A percentile compares a stretch with the other conserved stretches of the same genome.
Conservation (phyloP, 2,888 invertebrate genomes). For the Microdon myrmicae region DNA sequence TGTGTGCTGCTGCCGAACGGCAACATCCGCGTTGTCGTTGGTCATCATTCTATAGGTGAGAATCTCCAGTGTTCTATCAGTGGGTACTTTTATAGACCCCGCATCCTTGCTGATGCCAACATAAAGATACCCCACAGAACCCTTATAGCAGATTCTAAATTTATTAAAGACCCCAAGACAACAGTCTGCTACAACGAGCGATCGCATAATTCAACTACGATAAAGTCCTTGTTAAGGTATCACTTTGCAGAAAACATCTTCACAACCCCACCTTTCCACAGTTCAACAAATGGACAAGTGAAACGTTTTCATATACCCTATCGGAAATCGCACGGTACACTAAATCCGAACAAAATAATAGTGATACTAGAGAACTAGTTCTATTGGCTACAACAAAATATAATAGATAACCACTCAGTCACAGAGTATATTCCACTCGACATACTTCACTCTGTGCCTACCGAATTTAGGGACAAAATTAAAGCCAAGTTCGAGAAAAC, state of each 20-base stretch:
- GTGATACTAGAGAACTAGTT: constrained; percentile 3
- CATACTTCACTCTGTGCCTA: neutral
- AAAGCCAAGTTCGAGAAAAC: neutral
- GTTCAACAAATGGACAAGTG: neutral
- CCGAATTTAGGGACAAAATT: neutral
- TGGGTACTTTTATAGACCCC: too few species aligned
- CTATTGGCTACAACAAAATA: constrained; percentile 3
- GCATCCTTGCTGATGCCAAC: too few species aligned
- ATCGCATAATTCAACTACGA: neutral
- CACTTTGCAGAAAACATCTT: neutral
- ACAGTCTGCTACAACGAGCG: constrained; percentile 1
- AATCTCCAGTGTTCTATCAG: too few species aligned
- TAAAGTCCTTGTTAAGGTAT: neutral
- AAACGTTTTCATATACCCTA: constrained; percentile 2
- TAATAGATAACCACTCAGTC: constrained; percentile 3
- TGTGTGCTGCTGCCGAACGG: too few species aligned
- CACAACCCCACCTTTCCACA: neutral
- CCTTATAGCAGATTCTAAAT: too few species aligned
- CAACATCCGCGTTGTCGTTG: too few species aligned
- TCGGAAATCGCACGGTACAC: neutral
- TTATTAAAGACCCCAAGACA: constrained; percentile 1
- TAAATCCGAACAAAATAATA: neutral
- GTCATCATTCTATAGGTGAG: too few species aligned
- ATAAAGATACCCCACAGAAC: too few species aligned
- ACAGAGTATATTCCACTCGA: neutral